These are phyloP conservation scores for Oceanodroma tethys DNA, from an alignment of 2,113 vertebrate species.

Conservation along the genomic window DNA sequence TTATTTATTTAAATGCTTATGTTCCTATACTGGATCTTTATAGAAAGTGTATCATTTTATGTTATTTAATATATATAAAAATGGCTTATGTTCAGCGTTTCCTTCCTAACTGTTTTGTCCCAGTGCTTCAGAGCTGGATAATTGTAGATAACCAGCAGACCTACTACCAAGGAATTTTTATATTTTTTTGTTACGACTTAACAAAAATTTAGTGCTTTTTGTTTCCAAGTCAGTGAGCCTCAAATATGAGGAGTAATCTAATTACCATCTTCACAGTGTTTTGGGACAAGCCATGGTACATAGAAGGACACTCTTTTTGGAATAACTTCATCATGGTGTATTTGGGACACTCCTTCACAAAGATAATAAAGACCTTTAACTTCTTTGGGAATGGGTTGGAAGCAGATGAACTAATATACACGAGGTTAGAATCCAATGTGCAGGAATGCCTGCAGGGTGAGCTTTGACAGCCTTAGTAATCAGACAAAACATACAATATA, in stretches of 20 bases:
- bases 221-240: not conserved
- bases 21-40: not conserved
- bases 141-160: not conserved
- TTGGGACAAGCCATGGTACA: not conserved
- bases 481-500: not conserved
- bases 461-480: not conserved
- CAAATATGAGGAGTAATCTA: not conserved
- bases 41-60: fast-evolving
- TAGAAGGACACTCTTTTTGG: not conserved
- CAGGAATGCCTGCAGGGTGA: not conserved
- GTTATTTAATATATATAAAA: not conserved
- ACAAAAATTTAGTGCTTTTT: not conserved
- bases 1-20: not conserved
- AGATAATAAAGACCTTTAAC: not conserved
- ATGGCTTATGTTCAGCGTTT: not conserved
- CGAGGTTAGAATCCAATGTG: not conserved
- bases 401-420: not conserved
- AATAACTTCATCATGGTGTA: not conserved
- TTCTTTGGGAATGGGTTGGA: not conserved
- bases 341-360: not conserved
- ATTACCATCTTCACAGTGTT: not conserved
- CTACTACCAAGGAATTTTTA: not conserved
- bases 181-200: not conserved
- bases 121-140: not conserved
- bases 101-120: not conserved